phyloP scores from a whole-genome alignment of 1,140 invertebrate species.

The Euschistus heros region DNA sequence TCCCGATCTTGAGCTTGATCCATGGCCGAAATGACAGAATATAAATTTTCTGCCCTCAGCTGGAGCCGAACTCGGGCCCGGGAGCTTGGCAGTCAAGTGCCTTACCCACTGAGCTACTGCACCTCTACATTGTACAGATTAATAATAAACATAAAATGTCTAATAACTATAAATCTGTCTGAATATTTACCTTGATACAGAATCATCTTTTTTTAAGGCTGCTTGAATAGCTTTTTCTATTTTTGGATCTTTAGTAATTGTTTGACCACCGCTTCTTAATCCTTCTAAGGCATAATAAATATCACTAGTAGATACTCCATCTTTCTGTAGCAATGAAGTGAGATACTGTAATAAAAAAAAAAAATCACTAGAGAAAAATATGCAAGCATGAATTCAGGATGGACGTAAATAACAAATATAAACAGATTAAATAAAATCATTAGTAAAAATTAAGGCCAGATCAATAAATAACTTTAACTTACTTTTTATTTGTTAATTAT shows the following conservation, averaged over 20 bases:
- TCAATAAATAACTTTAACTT: no score
- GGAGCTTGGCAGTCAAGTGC: no score
- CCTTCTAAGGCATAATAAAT: slow-evolving; percentile 39
- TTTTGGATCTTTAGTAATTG: slow-evolving; percentile 39
- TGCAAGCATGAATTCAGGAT: no score
- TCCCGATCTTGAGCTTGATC: no score
- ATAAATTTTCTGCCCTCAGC: no score
- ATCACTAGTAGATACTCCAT: slow-evolving; percentile 29
- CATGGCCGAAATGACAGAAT: no score
- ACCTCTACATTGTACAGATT: not conserved
- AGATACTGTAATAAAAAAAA: not conserved
- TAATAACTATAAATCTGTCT: slow-evolving; percentile 4
- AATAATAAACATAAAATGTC: slow-evolving; percentile 17
- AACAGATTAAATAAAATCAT: no score
- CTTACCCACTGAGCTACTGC: no score
- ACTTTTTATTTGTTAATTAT: no score
- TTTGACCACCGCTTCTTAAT: slow-evolving; percentile 35
- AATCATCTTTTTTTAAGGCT: slow-evolving; percentile 65
- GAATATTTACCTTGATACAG: slow-evolving; percentile 49
- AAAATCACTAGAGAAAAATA: not conserved
- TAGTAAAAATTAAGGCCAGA: no score
- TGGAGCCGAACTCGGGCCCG: no score
- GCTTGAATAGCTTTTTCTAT: slow-evolving; percentile 53
- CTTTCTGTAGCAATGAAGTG: not conserved
- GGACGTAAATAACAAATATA: no score